Evolutionary conservation across 1,140 invertebrate species (phyloP).

Genomic region (Heliothis subflexa): DNA sequence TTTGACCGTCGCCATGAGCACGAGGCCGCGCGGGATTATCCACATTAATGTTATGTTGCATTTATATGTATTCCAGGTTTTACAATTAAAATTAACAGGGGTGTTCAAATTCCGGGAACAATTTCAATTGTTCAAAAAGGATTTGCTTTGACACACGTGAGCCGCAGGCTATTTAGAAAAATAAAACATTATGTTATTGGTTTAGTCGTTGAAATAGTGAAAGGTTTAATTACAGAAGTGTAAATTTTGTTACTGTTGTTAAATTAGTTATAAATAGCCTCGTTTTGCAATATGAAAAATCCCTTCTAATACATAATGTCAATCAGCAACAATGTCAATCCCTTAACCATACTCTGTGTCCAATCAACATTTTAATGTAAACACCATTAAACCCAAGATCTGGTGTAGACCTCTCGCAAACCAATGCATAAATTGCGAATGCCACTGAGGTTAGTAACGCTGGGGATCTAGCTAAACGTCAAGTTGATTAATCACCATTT

Average conservation of each 20-base stretch:
- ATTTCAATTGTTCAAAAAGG: constrained; percentile 29
- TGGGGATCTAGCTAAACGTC: constrained; percentile 72
- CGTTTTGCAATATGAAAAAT: neutral
- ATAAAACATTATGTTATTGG: neutral
- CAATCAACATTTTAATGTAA: constrained; percentile 36
- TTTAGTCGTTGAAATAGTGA: neutral
- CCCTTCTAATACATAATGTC: neutral
- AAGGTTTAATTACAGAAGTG: constrained; percentile 4
- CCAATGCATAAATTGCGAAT: constrained; percentile 82
- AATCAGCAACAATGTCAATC: neutral
- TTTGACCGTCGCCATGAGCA: constrained; percentile 78
- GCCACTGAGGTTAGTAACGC: constrained; percentile 72
- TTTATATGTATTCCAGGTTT: constrained; percentile 73
- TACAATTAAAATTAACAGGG: constrained; percentile 78
- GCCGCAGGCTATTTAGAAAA: neutral
- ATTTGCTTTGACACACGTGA: neutral
- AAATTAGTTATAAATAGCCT: neutral
- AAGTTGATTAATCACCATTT: constrained; percentile 83
- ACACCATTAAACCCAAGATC: constrained; percentile 46
- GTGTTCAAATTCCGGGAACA: constrained; percentile 31
- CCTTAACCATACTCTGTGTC: constrained; percentile 30
- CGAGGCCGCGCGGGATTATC: constrained; percentile 70
- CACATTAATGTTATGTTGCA: constrained; percentile 77
- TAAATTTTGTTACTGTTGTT: neutral
- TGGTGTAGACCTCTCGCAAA: constrained; percentile 59